Conservation (phyloP, 1,140 invertebrate species). For the Camponotus floridanus region DNA sequence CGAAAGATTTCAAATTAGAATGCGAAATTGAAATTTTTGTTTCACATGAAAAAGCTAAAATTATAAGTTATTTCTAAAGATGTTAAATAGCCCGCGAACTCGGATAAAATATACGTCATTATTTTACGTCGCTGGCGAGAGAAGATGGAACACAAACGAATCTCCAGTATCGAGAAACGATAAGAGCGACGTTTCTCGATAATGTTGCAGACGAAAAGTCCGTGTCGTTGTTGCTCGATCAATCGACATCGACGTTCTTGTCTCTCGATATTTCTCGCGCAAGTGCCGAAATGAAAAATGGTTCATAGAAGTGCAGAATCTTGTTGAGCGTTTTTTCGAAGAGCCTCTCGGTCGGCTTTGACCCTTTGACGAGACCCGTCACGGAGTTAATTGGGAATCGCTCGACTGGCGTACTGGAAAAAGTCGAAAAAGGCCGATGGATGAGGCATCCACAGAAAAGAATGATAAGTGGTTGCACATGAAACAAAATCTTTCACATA, state of each 20-base stretch:
- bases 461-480: neutral
- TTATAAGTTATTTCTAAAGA: neutral
- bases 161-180: slow-evolving; percentile 51
- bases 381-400: slow-evolving; percentile 59
- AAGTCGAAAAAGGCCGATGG: slow-evolving; percentile 4
- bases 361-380: slow-evolving; percentile 33
- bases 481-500: neutral
- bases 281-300: slow-evolving; percentile 69
- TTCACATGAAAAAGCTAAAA: slow-evolving; percentile 7
- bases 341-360: slow-evolving; percentile 50
- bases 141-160: neutral
- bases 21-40: neutral
- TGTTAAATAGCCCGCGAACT: neutral
- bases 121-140: neutral
- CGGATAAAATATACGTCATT: neutral
- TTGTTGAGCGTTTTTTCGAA: slow-evolving; percentile 45
- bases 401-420: slow-evolving; percentile 16
- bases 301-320: slow-evolving; percentile 58
- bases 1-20: neutral
- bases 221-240: slow-evolving; percentile 62
- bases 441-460: neutral
- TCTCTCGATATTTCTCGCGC: slow-evolving; percentile 57
- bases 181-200: slow-evolving; percentile 50
- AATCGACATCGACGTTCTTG: slow-evolving; percentile 57
- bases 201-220: slow-evolving; percentile 61